Percentiles rank a stretch among this genome's conserved stretches.
Conservation (phyloP, 64 coral and sea anemone species). For the Stichodactyla helianthus region DNA sequence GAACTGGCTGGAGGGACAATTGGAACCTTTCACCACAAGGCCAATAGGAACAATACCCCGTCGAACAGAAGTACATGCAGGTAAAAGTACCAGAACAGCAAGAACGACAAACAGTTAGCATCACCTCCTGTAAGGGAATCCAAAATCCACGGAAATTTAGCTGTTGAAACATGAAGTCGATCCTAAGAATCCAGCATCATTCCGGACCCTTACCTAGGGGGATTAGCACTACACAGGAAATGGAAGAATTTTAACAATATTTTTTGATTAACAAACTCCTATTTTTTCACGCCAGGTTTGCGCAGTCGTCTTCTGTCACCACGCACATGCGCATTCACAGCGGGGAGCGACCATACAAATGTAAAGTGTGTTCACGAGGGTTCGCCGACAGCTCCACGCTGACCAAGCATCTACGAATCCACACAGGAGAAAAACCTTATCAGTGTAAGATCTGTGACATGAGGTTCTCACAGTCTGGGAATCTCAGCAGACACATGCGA, state of each 20-base stretch:
- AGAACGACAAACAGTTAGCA: no score
- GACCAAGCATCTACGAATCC: constrained; percentile 53
- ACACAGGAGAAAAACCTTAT: constrained; percentile 54
- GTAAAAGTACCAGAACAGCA: no score
- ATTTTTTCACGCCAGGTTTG: not conserved
- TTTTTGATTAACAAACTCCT: not conserved
- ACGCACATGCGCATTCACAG: constrained; percentile 53
- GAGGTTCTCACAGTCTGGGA: constrained; percentile 51
- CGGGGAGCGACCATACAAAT: constrained; percentile 49
- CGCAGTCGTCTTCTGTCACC: constrained; percentile 51
- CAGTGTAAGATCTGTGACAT: constrained; percentile 47
- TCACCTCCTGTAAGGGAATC: no score
- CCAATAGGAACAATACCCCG: no score
- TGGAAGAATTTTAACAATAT: not conserved
- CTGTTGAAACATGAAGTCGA: no score
- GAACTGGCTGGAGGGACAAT: no score
- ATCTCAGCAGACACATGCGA: constrained; percentile 42
- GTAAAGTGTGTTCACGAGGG: constrained; percentile 27
- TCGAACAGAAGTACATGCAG: no score
- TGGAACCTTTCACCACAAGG: no score
- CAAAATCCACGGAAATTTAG: no score
- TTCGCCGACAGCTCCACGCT: constrained; percentile 48
- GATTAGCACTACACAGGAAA: no score
- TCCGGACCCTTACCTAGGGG: no score
- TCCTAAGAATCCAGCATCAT: no score